A percentile compares a stretch with the other conserved stretches of the same genome.
Conservation (phyloP, 2,888 invertebrate genomes). For the Pocota personata region DNA sequence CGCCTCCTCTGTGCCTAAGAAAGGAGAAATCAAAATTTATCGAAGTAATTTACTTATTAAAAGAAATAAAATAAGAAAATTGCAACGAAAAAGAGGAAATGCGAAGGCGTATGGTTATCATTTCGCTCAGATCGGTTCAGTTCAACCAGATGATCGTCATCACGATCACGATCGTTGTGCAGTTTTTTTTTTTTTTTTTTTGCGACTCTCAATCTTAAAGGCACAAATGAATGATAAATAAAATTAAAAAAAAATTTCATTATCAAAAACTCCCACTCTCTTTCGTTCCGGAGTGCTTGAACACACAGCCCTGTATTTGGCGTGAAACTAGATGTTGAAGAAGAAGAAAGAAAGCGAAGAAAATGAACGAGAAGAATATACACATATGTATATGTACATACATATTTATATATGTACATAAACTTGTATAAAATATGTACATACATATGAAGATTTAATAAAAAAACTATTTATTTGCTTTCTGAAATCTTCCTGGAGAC, state of each 20-base stretch:
- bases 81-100: conserved; percentile 20
- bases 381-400: background rate
- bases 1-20: background rate
- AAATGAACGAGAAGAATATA: background rate
- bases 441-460: background rate
- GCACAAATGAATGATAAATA: background rate
- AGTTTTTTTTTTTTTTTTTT: background rate
- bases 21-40: conserved; percentile 49
- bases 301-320: conserved; percentile 35
- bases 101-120: conserved; percentile 43
- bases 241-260: conserved; percentile 25
- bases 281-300: background rate
- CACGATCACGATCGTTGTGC: conserved; percentile 40
- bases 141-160: conserved; percentile 34
- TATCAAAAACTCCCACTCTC: conserved; percentile 53
- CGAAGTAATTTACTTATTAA: conserved; percentile 33
- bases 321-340: conserved; percentile 18
- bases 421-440: background rate
- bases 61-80: conserved; percentile 7
- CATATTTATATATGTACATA: background rate
- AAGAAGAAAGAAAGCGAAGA: conserved; percentile 33
- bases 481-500: background rate
- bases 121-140: conserved; percentile 18
- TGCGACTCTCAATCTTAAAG: background rate
- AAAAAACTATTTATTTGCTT: background rate